Evolutionary conservation across 2,888 invertebrate genomes (phyloP), one percentile per base, ranked within the genome.

Genomic region (Oscheius sp.): DNA sequence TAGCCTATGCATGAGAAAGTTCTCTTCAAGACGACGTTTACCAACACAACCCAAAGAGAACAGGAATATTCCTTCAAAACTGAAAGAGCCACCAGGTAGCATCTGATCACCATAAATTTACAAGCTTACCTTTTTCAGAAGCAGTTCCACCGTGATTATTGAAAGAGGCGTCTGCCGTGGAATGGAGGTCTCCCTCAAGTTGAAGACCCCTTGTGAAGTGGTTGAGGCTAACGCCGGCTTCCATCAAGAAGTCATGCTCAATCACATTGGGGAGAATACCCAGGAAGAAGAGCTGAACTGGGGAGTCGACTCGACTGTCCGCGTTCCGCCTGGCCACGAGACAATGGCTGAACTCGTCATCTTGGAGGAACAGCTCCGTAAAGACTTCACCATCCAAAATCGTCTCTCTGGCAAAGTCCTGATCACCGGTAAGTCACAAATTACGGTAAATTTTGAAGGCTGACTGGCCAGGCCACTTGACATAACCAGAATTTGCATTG

Each of bases 181-280:
- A 68, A 77, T 78, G 21, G 79, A 83, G 53, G 77, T 89, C 1
- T 86, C 86, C 25, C 81, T 89, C 46, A 88, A 88, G 78, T 76
- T 89, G 46, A 85, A 87, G 3, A 89, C 89, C 0, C 89, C 89
- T 3, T 89, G 89, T 69, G 89, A 89, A 43, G 84, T 89, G 1
- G 87, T 89, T 13, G 89, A 89, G 75, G 89, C 89, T 3, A 89
- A 89, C 6, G 89, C 89, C 3, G 90, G 90, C 13, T 90, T 90
- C 81, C 87, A 77, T 78, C 75, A 87, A 1, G 89, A 89, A 77
- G 85, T 89, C 12, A 83, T 84, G 68, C 84, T 90, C 70, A 88
- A 88, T 46, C 88, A 88, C 12, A 84, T 88, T 6, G 88, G 88
- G 29, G 89, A 89, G 72, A 89, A 89, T 69, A 81, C 82, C 25